These are phyloP conservation scores for Acinonyx jubatus DNA, from an alignment of 2,113 vertebrate genomes.

Conservation along the genomic window DNA sequence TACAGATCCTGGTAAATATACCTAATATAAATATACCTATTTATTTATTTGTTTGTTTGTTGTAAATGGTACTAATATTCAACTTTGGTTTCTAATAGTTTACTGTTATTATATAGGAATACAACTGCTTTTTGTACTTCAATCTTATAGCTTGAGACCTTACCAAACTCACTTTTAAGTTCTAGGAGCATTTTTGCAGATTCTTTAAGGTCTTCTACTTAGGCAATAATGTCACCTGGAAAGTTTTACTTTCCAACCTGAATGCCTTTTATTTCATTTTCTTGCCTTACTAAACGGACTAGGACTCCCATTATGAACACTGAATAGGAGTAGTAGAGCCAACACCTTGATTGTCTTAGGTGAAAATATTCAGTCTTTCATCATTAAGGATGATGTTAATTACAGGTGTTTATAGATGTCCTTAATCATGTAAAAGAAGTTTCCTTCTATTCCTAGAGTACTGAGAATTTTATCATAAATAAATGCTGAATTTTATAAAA, in stretches of 20 bases:
- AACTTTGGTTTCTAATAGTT: background rate
- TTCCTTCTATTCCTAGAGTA: background rate
- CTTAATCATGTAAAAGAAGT: background rate
- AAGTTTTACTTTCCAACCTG: constrained; percentile 2
- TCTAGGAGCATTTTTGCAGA: background rate
- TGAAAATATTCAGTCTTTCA: background rate
- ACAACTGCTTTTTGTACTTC: background rate
- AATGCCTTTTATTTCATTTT: background rate
- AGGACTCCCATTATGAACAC: background rate
- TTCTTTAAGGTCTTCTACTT: constrained; percentile 17
- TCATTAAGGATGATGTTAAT: background rate
- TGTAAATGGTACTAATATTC: background rate
- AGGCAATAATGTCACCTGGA: background rate
- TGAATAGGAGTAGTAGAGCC: background rate
- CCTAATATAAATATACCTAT: background rate
- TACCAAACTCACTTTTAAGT: background rate
- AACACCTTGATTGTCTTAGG: background rate
- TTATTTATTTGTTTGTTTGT: background rate
- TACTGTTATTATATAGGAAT: background rate
- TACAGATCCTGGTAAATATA: background rate
- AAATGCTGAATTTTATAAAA: background rate
- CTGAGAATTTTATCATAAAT: background rate
- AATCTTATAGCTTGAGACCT: background rate
- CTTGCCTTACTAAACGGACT: background rate
- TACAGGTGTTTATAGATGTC: background rate